Conservation (phyloP, 2,888 invertebrate genomes). For the Sminthurides aquaticus region DNA sequence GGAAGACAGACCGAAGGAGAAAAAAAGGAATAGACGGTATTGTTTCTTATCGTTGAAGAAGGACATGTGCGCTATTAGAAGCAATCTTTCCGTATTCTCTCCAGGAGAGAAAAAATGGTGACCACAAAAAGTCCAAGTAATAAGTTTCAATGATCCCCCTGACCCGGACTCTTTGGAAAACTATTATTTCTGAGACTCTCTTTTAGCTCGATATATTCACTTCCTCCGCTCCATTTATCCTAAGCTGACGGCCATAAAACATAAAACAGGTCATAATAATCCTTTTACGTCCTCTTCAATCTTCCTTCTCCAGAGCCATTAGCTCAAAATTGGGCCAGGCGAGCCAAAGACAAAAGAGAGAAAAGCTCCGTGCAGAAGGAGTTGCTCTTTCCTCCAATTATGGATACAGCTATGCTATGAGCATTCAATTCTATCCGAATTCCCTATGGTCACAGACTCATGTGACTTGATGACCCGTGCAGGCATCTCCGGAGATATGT, state of each 20-base stretch:
- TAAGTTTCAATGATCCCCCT: slow-evolving; percentile 18
- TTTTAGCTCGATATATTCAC: too few species aligned
- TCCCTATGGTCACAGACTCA: too few species aligned
- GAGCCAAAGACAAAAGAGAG: too few species aligned
- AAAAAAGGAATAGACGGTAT: too few species aligned
- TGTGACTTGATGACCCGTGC: too few species aligned
- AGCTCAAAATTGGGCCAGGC: not conserved
- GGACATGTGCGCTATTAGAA: not conserved
- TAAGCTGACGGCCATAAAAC: not conserved
- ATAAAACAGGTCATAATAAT: not conserved
- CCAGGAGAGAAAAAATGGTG: not conserved
- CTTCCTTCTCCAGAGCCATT: not conserved
- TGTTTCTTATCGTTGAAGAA: too few species aligned
- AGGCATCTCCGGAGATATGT: too few species aligned
- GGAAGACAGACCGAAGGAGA: too few species aligned
- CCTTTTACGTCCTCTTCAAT: not conserved
- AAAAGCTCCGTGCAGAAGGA: not conserved
- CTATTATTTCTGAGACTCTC: slow-evolving; percentile 8
- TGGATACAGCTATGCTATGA: too few species aligned
- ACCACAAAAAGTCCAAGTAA: slow-evolving; percentile 17
- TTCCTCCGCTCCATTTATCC: not conserved
- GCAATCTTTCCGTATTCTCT: not conserved
- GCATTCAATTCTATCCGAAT: too few species aligned
- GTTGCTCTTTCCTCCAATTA: not conserved
- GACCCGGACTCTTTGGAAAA: slow-evolving; percentile 10